Base-by-base conservation (phyloP, 2,797 vertebrate genomes). In the Neosalanx taihuensis region DNA sequence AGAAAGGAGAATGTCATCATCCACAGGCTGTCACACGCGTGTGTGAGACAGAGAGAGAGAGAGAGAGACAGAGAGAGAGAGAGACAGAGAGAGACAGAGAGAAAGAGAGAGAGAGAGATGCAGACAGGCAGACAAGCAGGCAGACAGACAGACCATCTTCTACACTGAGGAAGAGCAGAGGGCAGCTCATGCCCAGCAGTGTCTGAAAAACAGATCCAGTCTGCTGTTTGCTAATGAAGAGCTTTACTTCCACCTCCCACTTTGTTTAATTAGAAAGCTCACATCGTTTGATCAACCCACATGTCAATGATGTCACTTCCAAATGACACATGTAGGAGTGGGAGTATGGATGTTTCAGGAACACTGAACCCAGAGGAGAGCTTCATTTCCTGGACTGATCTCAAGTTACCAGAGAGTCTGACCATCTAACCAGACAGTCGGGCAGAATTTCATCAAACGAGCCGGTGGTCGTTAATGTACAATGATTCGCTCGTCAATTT, bases 1-100 rank as follows among this genome's bases (percentile, higher is more conserved):
- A 86, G 86, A 88, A 91, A 89, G 83, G 85, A 89, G 84, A 89
- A 88, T 90, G 87, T 90, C 88, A 89, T 83, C 88, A 89, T 83
- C 89, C 81, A 85, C 79, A 30, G 70, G 81, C 77, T 41, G 78
- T 29, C n/a, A 51, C 51, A n/a, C 15, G 68, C 3, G 58, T 61
- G 69, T 12, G 37, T 41, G 60, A 51, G 56, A 49, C 76, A 67
- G 58, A 74, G 53, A 72, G 75, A 53, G 68, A 61, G 63, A 72
- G 35, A 69, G 67, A 66, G 37, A 71, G 72, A 69, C 53, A 59
- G 60, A 64, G 64, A 29, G 53, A 33, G 23, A 58, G 53, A 46
- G 56, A 17, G 57, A 30, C 56, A 37, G 51, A 59, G 56, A 69
- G 30, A 20, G 29, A 68, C 12, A 57, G 29, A n/a, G 29, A 69